Conservation (phyloP, 2,888 invertebrate species). For the Nysson spinosus region DNA sequence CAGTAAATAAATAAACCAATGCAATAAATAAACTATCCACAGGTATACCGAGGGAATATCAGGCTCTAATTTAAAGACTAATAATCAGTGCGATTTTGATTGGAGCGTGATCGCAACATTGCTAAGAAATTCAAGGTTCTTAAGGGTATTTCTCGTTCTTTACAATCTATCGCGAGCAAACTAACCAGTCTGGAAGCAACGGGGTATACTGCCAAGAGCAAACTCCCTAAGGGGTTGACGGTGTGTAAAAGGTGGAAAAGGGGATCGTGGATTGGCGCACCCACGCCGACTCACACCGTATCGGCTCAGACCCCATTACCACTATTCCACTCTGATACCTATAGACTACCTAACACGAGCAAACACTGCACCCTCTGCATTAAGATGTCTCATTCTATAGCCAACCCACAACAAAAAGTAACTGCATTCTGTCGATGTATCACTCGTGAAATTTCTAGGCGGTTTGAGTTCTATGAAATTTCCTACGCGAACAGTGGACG, state of each 20-base stretch:
- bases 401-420: not conserved
- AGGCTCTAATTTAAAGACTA: no score
- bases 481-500: no score
- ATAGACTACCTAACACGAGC: slow-evolving; percentile 30
- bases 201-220: slow-evolving; percentile 11
- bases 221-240: slow-evolving; percentile 48
- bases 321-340: slow-evolving; percentile 43
- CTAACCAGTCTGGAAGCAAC: slow-evolving; percentile 35
- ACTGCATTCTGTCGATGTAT: not conserved
- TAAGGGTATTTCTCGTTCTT: slow-evolving; percentile 36
- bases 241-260: slow-evolving; percentile 49
- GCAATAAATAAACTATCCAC: no score
- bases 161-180: slow-evolving; percentile 45
- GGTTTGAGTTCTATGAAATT: not conserved
- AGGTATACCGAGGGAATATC: no score
- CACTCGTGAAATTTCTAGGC: slow-evolving; percentile 8
- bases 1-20: no score
- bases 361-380: slow-evolving; percentile 31
- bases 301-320: slow-evolving; percentile 49
- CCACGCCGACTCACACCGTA: slow-evolving; percentile 21
- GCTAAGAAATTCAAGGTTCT: no score
- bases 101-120: no score
- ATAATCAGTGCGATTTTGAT: no score
- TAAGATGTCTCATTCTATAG: slow-evolving; percentile 6
- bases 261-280: slow-evolving; percentile 49